These are phyloP conservation scores for Sebastiscus albofasciatus DNA, from an alignment of 2,797 vertebrate species.

Conservation along the genomic window DNA sequence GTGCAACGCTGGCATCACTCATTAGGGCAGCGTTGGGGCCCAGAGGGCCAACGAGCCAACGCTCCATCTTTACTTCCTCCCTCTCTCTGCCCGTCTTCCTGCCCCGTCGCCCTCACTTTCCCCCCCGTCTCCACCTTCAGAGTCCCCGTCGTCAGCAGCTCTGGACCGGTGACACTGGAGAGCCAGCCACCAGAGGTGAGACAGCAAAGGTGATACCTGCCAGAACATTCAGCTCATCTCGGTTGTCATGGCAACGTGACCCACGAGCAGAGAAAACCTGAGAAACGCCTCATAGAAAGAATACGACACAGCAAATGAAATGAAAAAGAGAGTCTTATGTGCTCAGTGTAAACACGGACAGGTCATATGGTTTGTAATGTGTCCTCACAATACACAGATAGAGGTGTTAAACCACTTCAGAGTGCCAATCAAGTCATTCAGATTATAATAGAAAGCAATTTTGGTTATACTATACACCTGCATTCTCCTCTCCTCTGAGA, in stretches of 20 bases:
- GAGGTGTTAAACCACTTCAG: not conserved
- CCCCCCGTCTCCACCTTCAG: conserved; percentile 74
- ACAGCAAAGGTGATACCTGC: conserved; percentile 91
- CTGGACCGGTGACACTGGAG: conserved; percentile 58
- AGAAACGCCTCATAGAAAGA: conserved; percentile 4
- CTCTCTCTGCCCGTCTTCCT: conserved; percentile 43
- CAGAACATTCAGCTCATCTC: conserved; percentile 82
- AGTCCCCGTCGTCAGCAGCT: conserved; percentile 43
- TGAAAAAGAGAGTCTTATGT: not conserved
- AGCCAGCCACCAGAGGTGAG: conserved; percentile 84
- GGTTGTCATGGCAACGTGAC: conserved; percentile 89
- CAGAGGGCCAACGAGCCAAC: conserved; percentile 33
- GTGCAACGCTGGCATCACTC: conserved; percentile 77
- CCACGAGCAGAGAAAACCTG: conserved; percentile 65
- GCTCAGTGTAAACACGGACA: not conserved
- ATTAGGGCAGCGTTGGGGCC: conserved; percentile 66
- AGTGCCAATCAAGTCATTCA: not conserved
- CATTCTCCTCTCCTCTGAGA: not conserved
- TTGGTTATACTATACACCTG: not conserved
- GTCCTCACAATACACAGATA: not conserved
- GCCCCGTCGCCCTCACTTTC: conserved; percentile 64
- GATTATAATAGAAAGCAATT: not conserved
- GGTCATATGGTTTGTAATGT: not conserved
- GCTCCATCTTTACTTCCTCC: conserved; percentile 38
- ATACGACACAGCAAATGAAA: not conserved